Evolutionary conservation across 2,888 invertebrate species (phyloP), one percentile per base, ranked within the genome.

Genomic region (Pycnomerus fuliginosus): DNA sequence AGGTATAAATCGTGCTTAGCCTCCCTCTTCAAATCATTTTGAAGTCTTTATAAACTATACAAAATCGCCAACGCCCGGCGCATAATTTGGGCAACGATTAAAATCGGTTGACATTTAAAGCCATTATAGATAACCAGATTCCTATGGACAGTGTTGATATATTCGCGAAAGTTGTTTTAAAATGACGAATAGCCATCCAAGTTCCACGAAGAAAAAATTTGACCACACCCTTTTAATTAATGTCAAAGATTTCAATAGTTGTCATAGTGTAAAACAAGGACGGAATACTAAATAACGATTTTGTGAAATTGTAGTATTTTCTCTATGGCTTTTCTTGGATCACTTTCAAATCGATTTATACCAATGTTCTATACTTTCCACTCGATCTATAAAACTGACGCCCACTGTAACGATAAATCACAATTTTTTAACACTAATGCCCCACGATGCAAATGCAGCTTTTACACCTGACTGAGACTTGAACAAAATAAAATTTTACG

Each of bases 161-260:
- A 67, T 67, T 64, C 64, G 67, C 64, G 68, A 68, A 69, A 69
- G 69, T 67, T 64, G 65, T 59, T 48, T 51, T 61, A 62, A 64
- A 60, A 61, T 64, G 65, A 64, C 61, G 60, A 60, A 59, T 63
- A 55, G 58, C 52, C 53, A 52, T 57, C 55, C 54, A 55, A 56
- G 44, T 55, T 52, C 52, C 46, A 53, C 48, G 25, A 45, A 51
- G 54, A 50, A 51, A 52, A 55, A 44, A 38, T 56, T 47, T 48
- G 40, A 64, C 69, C 70, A 65, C 70, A 62, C 70, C 69, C 64
- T 64, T 51, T 56, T 65, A 63, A 67, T 68, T 65, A 63, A 64
- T 54, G 38, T 47, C 44, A 49, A 42, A 49, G 44, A 50, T 55
- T 56, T 55, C 53, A 52, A 46, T 52, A 42, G 36, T 44, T 50